Conservation (phyloP, 2,888 invertebrate species). For the Nymphalis urticae region DNA sequence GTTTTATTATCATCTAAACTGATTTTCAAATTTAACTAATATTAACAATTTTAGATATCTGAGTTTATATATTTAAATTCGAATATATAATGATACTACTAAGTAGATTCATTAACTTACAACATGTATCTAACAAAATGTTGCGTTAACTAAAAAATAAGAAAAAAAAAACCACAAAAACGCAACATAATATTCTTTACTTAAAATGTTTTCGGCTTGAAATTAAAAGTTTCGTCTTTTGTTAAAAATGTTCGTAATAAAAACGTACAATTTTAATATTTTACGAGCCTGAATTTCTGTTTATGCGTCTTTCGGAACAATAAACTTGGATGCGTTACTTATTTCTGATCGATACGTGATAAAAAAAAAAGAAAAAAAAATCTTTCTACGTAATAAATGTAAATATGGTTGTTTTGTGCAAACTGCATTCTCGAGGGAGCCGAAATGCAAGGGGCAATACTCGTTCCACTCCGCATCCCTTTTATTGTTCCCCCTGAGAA, state of each 20-base stretch:
- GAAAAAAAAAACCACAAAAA: not conserved
- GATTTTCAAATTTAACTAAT: no score
- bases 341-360: not conserved
- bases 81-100: not conserved
- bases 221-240: slow-evolving; percentile 10
- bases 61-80: no score
- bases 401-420: slow-evolving; percentile 40
- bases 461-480: slow-evolving; percentile 29
- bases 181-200: slow-evolving; percentile 1
- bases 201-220: slow-evolving; percentile 5
- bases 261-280: slow-evolving; percentile 5
- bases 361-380: slow-evolving; percentile 15
- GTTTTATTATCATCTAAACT: no score
- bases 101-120: not conserved
- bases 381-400: slow-evolving; percentile 35
- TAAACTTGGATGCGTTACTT: not conserved
- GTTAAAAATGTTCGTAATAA: not conserved
- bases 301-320: not conserved
- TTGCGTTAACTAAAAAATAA: not conserved
- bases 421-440: slow-evolving; percentile 38
- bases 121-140: no score
- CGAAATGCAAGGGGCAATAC: slow-evolving; percentile 37
- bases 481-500: slow-evolving; percentile 36
- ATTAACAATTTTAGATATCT: no score
- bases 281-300: not conserved